Percentiles rank a stretch among this genome's conserved stretches.
phyloP scores from a whole-genome alignment of 2,113 vertebrate species.

The Smithornis capensis region DNA sequence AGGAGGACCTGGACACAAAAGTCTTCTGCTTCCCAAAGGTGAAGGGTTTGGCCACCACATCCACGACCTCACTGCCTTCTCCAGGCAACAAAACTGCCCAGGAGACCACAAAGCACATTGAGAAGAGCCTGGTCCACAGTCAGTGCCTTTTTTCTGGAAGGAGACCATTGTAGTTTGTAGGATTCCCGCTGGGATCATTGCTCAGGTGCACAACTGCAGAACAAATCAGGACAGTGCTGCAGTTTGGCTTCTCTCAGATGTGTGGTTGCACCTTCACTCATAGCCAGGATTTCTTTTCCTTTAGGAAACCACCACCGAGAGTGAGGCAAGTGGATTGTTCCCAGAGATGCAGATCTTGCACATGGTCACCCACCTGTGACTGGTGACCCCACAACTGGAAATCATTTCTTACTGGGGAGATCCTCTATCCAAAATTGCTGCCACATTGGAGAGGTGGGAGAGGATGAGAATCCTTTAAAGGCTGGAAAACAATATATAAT shows the following conservation, averaged over 20 bases:
- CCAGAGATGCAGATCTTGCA: background rate
- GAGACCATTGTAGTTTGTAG: background rate
- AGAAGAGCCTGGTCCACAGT: background rate
- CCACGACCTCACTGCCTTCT: background rate
- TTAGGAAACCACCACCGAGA: background rate
- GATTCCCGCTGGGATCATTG: background rate
- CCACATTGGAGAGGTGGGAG: background rate
- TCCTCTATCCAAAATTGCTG: background rate
- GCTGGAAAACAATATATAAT: background rate
- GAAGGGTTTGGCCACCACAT: background rate
- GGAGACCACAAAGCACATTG: background rate
- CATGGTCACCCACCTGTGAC: rapidly evolving
- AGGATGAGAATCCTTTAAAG: background rate
- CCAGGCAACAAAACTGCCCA: background rate
- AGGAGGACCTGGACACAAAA: background rate
- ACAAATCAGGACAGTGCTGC: background rate
- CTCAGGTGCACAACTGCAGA: background rate
- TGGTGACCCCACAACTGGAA: background rate
- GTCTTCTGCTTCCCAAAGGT: background rate
- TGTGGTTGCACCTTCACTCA: background rate
- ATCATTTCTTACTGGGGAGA: background rate
- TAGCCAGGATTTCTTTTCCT: background rate
- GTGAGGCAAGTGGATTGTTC: background rate
- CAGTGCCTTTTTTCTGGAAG: background rate
- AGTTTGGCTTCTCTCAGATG: background rate